phyloP scores from a whole-genome alignment of 2,888 invertebrate species.

The Stratiomys singularior region DNA sequence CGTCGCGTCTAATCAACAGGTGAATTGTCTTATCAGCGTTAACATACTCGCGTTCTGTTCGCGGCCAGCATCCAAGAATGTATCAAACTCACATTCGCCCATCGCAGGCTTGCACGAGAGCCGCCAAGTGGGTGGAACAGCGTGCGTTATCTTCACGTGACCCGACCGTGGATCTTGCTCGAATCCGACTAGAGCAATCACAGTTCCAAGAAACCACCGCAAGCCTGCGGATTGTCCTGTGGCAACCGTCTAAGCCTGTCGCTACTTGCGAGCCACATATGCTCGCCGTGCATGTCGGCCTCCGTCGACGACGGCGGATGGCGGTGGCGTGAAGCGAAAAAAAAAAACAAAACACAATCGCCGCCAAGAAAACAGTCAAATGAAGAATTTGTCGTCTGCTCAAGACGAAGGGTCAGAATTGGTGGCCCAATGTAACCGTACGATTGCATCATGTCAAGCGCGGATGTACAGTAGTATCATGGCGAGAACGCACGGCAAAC shows the following conservation, averaged over 20 bases:
- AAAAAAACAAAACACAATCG: too few relatives aligned
- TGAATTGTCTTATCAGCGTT: too few relatives aligned
- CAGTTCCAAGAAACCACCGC: neutral
- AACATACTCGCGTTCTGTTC: too few relatives aligned
- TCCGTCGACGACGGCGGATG: neutral
- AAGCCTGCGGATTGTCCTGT: neutral
- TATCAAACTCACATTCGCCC: too few relatives aligned
- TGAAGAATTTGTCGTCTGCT: too few relatives aligned
- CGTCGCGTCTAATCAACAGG: too few relatives aligned
- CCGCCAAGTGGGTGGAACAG: neutral
- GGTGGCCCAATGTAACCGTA: neutral
- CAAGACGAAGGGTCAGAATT: neutral
- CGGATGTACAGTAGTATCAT: neutral
- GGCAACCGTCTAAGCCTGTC: neutral
- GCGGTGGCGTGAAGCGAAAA: too few relatives aligned
- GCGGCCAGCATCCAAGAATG: too few relatives aligned
- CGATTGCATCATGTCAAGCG: constrained; percentile 13
- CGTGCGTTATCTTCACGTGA: neutral
- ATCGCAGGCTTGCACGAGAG: neutral
- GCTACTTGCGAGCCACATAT: neutral
- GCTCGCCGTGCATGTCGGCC: neutral
- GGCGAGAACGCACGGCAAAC: neutral
- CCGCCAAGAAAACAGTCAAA: too few relatives aligned
- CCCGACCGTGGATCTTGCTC: neutral
- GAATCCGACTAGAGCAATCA: too few relatives aligned